Base-by-base conservation (phyloP, 2,888 invertebrate species). In the Cybosia mesomella region DNA sequence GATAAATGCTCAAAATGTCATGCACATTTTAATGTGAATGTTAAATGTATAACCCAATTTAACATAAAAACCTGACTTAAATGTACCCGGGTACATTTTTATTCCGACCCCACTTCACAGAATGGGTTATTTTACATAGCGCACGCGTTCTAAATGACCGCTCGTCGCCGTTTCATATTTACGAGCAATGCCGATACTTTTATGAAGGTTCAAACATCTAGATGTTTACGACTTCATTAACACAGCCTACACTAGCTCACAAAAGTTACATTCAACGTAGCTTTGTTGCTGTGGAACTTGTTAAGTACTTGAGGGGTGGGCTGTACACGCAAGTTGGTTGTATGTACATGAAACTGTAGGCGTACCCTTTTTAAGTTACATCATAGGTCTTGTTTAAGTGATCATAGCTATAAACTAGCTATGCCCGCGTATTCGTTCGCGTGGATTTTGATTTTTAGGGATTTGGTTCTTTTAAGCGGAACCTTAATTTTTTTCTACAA, bases 131-230 rank as follows among this genome's bases (percentile, higher is more conserved):
- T 79, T 79, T 74, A 79, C 80, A 75, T 72, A 70, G 57, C 66
- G 67, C 66, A 69, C 64, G 43, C 60, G 64, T 63, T 58, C 65
- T 71, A 73, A 82, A 85, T 84, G 84, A 80, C 80, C 83, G 77
- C 68, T 76, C 72, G 72, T 77, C 77, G 81, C 82, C 82, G 82
- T 83, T 87, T 83, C 77, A 82, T 85, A 84, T 89, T 89, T 88
- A 90, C 83, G 87, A 87, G 67, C 85, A 77, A 82, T 88, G 85
- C 69, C 66, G 79, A 85, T 85, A 85, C 84, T 84, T 86, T 86
- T 85, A 87, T 84, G 84, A 78, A 72, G 80, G 82, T 74, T 72
- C 71, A 68, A 77, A 73, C 68, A 68, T 59, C 72, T 73, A 73
- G 70, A 80, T 74, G 70, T 85, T 85, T 85, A 85, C 81, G 78